Base-by-base conservation (phyloP, 2,113 vertebrate species). In the Etia nguti region DNA sequence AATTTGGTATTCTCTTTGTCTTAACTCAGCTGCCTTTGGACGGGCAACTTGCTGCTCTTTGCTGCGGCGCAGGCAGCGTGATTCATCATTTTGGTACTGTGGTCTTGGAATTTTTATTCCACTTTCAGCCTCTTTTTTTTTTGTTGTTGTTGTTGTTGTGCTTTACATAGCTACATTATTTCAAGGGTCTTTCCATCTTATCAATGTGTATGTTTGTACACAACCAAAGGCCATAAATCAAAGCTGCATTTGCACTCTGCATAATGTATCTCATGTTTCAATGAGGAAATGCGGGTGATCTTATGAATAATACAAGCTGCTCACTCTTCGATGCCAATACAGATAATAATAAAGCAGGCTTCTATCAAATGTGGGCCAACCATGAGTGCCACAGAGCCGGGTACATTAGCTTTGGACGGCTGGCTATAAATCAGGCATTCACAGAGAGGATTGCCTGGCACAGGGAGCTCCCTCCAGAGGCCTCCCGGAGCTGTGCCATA, bases 281-380 rank as follows among this genome's bases (percentile, higher is more conserved):
- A 90, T 89, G 90, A 90, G 85, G 89, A 96, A 96, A 97, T 97
- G 94, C 93, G 96, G 95, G 94, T 96, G 95, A 97, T 95, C 97
- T 97, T 97, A 98, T 99, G 97, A 98, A 98, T 98, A 98, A 99
- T 98, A 97, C 97, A 98, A 94, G 96, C 93, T 95, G 90, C 94
- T 94, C 91, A 95, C 94, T 95, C 96, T 92, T 11, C 2, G 95
- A 95, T 96, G 97, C 97, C 97, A 89, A 97, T 96, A 95, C 96
- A 94, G 96, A 97, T 97, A 97, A 98, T 98, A 97, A 97, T 94
- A 94, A 95, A 94, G 86, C 87, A 84, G 97, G 93, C 90, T 90
- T 95, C 95, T 95, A 86, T 95, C 96, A 95, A 96, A 96, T 89
- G 92, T 73, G 94, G 92, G 94, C 92, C 96, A 97, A 96, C 96